Percentiles rank a stretch among this genome's conserved stretches.
phyloP scores from a whole-genome alignment of 2,888 invertebrate genomes.

The Luffia ferchaultella region DNA sequence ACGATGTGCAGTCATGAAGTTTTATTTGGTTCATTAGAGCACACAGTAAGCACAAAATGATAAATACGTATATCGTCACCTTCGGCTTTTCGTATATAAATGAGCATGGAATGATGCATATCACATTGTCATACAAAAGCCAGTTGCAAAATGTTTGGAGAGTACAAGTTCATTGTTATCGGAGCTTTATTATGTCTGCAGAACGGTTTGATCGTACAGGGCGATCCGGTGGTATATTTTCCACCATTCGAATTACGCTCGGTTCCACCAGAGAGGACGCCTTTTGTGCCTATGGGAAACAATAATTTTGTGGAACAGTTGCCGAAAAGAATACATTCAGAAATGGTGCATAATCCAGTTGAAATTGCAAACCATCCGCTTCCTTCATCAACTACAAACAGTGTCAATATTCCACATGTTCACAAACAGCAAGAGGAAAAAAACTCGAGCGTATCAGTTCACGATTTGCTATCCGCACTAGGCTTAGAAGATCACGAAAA shows the following conservation, averaged over 20 bases:
- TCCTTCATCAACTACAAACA: background rate
- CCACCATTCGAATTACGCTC: slow-evolving; percentile 30
- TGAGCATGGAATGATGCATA: background rate
- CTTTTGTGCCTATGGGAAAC: background rate
- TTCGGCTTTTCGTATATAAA: background rate
- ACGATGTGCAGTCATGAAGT: slow-evolving; percentile 3
- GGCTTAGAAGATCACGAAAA: slow-evolving; percentile 23
- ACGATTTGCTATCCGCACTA: slow-evolving; percentile 25
- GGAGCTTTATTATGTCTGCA: background rate
- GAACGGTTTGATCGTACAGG: background rate
- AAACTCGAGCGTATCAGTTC: slow-evolving; percentile 20
- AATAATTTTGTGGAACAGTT: slow-evolving; percentile 7
- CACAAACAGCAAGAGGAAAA: slow-evolving; percentile 5
- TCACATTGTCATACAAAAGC: background rate
- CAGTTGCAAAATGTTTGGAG: background rate
- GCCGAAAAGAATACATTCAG: slow-evolving; percentile 6
- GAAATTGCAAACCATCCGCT: background rate
- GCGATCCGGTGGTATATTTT: slow-evolving; percentile 19
- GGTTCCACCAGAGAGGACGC: slow-evolving; percentile 11
- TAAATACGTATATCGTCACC: background rate
- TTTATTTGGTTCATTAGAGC: slow-evolving; percentile 2
- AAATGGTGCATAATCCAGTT: background rate
- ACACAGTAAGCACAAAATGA: slow-evolving; percentile 1
- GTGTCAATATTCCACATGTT: background rate
- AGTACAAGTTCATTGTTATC: background rate